phyloP scores from a whole-genome alignment of 2,888 invertebrate species.

The Tenodera sinensis region DNA sequence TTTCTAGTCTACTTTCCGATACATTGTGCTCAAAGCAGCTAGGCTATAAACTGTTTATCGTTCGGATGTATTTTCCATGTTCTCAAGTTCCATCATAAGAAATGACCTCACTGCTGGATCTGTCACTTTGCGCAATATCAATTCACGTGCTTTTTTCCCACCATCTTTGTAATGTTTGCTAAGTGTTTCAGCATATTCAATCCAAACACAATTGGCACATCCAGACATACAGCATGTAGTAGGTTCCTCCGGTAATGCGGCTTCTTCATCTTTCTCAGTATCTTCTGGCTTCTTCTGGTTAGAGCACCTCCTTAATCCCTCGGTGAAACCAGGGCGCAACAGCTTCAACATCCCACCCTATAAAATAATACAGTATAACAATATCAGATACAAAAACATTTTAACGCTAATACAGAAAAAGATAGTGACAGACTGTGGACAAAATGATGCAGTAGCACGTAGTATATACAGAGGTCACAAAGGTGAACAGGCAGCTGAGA shows the following conservation, averaged over 20 bases:
- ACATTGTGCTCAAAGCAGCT: no score
- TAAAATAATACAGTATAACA: no score
- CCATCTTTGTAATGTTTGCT: slow-evolving; percentile 59
- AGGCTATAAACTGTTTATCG: not conserved
- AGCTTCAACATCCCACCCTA: not conserved
- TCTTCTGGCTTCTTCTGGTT: not conserved
- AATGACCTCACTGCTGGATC: slow-evolving; percentile 83
- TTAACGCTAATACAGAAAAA: no score
- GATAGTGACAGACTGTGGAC: no score
- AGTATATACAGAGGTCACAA: no score
- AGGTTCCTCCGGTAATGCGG: slow-evolving; percentile 59
- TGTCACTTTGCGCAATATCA: slow-evolving; percentile 68
- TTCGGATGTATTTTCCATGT: not conserved
- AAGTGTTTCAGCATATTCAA: slow-evolving; percentile 81
- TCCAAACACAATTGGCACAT: slow-evolving; percentile 90
- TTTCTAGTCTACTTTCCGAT: no score
- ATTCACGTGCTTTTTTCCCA: slow-evolving; percentile 62
- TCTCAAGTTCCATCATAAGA: slow-evolving; percentile 69
- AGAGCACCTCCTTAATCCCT: not conserved
- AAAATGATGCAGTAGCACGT: no score
- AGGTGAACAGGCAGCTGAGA: no score
- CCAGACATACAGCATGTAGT: slow-evolving; percentile 89
- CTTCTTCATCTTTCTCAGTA: not conserved
- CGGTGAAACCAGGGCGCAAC: not conserved
- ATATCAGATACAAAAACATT: no score